A percentile compares a stretch with the other conserved stretches of the same genome.
Conservation (phyloP, 2,113 vertebrate genomes). For the Tragelaphus strepsiceros region DNA sequence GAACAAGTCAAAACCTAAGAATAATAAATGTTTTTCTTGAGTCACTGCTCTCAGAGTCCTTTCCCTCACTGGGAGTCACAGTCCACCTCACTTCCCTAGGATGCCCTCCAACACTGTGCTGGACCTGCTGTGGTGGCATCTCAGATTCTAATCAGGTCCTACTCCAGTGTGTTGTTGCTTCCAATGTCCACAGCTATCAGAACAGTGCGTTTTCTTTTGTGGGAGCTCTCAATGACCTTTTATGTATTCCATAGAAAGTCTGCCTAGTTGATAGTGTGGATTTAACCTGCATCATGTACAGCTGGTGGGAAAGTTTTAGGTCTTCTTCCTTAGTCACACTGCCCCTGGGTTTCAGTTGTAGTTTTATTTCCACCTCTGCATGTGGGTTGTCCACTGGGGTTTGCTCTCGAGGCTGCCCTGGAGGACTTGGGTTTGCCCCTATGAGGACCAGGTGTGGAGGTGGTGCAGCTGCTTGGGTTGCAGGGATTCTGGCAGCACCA, state of each 20-base stretch:
- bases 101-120: background rate
- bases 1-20: background rate
- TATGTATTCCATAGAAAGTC: background rate
- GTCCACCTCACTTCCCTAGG: background rate
- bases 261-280: background rate
- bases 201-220: background rate
- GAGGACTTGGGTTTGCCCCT: background rate
- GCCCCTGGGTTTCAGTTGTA: background rate
- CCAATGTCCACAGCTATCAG: background rate
- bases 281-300: background rate
- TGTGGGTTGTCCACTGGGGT: background rate
- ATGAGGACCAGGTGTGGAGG: background rate
- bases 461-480: background rate
- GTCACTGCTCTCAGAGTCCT: background rate
- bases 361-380: background rate
- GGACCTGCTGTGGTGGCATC: background rate
- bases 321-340: background rate
- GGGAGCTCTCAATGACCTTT: background rate
- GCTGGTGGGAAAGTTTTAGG: background rate
- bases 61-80: background rate
- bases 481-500: background rate
- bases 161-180: background rate
- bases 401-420: background rate
- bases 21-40: background rate
- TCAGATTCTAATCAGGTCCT: background rate